Evolutionary conservation across 2,113 vertebrate species (phyloP), one percentile per base, ranked within the genome.

Genomic region (Connochaetes taurinus): DNA sequence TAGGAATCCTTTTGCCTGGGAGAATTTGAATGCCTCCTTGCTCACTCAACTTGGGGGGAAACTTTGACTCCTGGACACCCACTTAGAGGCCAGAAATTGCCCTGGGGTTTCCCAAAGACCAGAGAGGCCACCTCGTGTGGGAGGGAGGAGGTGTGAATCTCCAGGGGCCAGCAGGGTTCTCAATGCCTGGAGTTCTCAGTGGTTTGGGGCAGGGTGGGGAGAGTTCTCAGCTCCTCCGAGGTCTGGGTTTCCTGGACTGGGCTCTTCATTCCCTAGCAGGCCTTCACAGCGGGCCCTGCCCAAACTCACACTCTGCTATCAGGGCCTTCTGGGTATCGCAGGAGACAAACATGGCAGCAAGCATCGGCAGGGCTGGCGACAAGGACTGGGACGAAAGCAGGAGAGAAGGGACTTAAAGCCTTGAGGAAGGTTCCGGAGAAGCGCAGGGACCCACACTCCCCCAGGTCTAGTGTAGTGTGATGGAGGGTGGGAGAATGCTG

Each of bases 51-150:
- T 91, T 95, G 21, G 0, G 2, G 23, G 33, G 82, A 14, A 84
- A 88, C 57, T 78, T 21, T 86, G 94, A 50, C 17, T 53, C 36
- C 76, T 58, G 43, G 80, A 47, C 17, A 82, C 21, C n/a, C 67
- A 91, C 86, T 80, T 45, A 47, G 81, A 94, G 31, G 45, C 58
- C 45, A 50, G 23, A 97, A 74, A n/a, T 5, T 36, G 15, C n/a
- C 45, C 55, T 85, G 96, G 58, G 43, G 55, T 71, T 97, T 93
- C 83, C 86, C 94, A 93, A 71, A 83, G 81, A 82, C 25, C 17
- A 21, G 53, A 55, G 45, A 92, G 27, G 40, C 60, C 36, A 21
- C 53, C 7, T 23, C 0, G 2, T 12, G 82, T 86, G 50, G 92
- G 96, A 89, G 53, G 50, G 52, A 85, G 86, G 89, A 95, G 87